Evolutionary conservation across 2,888 invertebrate species (phyloP), one percentile per base, ranked within the genome.

Genomic region (Odiellus spinosus): DNA sequence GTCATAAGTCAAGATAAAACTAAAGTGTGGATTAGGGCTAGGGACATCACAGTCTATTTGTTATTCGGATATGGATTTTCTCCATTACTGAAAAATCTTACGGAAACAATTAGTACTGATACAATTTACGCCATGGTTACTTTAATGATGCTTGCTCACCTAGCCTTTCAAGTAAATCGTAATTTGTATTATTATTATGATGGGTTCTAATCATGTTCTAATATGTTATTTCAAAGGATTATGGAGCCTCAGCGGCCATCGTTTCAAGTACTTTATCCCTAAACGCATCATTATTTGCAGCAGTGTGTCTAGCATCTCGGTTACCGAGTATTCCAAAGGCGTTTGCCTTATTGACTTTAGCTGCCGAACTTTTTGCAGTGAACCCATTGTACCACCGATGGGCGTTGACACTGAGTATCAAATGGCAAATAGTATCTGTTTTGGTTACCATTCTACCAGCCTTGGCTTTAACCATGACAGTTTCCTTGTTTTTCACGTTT

Each of bases 61-160:
- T 8, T 26, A 26, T 81, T 91, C 61, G 88, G 90, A 1, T 88
- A 84, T 60, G 73, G 88, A 45, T 72, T 93, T 49, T 88, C 93
- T 0, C 96, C 95, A 0, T 76, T 95, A 15, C 67, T 93, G 32
- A 86, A 93, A 64, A 95, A 91, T 0, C 71, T 98, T 43, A 96
- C 98, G 0, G 87, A 90, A 63, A 90, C 93, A 0, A 85, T 98
- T 2, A 91, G 91, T 61, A 95, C 95, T 0, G 95, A 98, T 62
- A 93, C 96, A 0, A 93, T 98, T 61, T 93, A 90, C 61, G 86
- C 90, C 1, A 86, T 83, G 75, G 78, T 93, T 0, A 78, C 82
- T 17, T 72, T 85, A 12, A 85, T 91, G 77, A 77, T 95, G 71
- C 61, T 84, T 0, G 67, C 84, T 1, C 93, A 96, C 71, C 71